A percentile compares a stretch with the other conserved stretches of the same genome.
These are phyloP conservation scores for Bradysia coprophila DNA, from an alignment of 1,140 invertebrate species.

Conservation along the genomic window DNA sequence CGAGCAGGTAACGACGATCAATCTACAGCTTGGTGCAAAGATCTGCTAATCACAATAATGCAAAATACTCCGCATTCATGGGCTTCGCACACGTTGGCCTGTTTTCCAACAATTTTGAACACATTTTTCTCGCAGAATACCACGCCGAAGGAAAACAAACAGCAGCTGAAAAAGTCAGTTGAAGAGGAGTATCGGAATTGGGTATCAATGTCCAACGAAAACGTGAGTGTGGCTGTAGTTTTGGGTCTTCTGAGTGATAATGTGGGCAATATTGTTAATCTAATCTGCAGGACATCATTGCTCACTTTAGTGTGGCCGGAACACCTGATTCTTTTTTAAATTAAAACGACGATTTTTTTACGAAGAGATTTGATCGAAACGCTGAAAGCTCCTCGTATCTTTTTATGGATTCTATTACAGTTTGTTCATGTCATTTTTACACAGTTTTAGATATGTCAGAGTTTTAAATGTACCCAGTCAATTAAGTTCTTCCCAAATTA, in stretches of 20 bases:
- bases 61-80: slow-evolving; percentile 87
- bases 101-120: slow-evolving; percentile 72
- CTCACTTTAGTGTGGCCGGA: slow-evolving; percentile 80
- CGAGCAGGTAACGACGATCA: slow-evolving; percentile 37
- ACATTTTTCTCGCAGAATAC: slow-evolving; percentile 68
- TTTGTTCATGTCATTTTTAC: no score
- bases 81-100: slow-evolving; percentile 80
- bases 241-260: no score
- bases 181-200: slow-evolving; percentile 92
- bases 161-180: slow-evolving; percentile 75
- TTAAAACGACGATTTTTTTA: no score
- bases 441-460: no score
- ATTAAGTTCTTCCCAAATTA: no score
- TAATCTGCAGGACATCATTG: slow-evolving; percentile 91
- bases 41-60: slow-evolving; percentile 76
- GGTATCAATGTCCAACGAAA: slow-evolving; percentile 92
- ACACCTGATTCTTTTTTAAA: no score
- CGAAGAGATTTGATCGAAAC: no score
- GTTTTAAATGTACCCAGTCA: no score
- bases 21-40: slow-evolving; percentile 69
- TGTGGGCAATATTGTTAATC: no score
- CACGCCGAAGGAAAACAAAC: slow-evolving; percentile 75
- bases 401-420: no score
- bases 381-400: no score
- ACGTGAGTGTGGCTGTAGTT: no score